A percentile compares a stretch with the other conserved stretches of the same genome.
These are phyloP conservation scores for Hystrix cristata DNA, from an alignment of 2,113 vertebrate species.

Conservation along the genomic window DNA sequence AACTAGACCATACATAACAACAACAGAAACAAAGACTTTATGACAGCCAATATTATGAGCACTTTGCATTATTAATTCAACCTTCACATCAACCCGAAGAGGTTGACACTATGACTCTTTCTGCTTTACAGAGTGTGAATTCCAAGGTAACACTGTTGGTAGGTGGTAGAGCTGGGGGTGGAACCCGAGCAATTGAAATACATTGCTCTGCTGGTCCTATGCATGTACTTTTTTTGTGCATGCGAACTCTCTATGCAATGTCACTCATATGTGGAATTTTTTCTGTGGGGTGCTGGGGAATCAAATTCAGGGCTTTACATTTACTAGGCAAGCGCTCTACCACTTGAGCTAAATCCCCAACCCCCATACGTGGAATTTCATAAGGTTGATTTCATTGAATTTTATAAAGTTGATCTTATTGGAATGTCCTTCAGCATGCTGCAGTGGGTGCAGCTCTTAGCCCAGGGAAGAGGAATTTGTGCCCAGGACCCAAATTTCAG, in stretches of 20 bases:
- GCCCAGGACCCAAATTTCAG: neutral
- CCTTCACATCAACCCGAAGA: neutral
- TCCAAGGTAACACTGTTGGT: neutral
- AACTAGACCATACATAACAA: conserved; percentile 11
- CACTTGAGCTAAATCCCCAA: too few relatives aligned
- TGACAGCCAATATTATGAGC: neutral
- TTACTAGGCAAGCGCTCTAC: too few relatives aligned
- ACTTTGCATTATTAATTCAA: neutral
- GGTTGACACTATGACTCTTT: neutral
- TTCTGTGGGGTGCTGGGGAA: too few relatives aligned
- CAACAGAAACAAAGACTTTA: neutral
- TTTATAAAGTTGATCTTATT: neutral
- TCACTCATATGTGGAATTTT: neutral
- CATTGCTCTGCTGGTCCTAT: neutral
- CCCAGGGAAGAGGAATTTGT: neutral
- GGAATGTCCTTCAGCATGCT: neutral
- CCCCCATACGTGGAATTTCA: too few relatives aligned
- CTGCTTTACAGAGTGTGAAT: neutral
- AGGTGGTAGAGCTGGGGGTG: neutral
- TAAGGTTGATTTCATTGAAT: neutral
- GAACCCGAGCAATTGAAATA: neutral
- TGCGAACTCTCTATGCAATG: neutral
- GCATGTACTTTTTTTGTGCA: neutral
- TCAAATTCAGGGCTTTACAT: too few relatives aligned
- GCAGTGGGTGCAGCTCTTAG: neutral